These are phyloP conservation scores for Sebastes minor DNA, from an alignment of 2,797 vertebrate species.

Conservation along the genomic window DNA sequence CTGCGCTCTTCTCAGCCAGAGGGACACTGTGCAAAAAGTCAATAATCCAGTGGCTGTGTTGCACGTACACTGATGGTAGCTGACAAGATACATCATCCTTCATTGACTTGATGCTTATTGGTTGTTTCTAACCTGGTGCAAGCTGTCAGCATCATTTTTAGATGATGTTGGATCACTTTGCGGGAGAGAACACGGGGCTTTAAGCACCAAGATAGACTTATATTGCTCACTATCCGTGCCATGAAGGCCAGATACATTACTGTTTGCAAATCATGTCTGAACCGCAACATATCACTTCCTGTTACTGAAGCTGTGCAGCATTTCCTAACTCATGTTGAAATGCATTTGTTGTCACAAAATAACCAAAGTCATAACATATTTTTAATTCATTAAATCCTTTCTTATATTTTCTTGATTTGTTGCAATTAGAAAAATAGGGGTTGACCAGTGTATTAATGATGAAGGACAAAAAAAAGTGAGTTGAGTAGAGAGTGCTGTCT, in stretches of 20 bases:
- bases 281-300: background rate
- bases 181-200: background rate
- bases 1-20: background rate
- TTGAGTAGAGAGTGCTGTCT: background rate
- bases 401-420: background rate
- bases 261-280: background rate
- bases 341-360: background rate
- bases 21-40: background rate
- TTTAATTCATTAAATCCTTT: background rate
- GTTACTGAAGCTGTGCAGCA: background rate
- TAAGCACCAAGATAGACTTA: background rate
- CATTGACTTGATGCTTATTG: constrained; percentile 1
- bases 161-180: background rate
- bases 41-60: constrained; percentile 20
- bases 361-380: background rate
- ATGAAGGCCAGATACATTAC: background rate
- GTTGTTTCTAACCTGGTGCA: constrained; percentile 2
- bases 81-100: constrained; percentile 7
- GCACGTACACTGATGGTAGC: background rate
- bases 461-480: background rate
- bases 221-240: background rate
- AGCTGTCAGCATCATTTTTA: background rate
- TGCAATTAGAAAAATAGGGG: background rate
- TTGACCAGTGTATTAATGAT: background rate
- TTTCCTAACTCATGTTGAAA: background rate